Evolutionary conservation across 2,113 vertebrate species (phyloP).

Genomic region (Scartelaos histophorus): DNA sequence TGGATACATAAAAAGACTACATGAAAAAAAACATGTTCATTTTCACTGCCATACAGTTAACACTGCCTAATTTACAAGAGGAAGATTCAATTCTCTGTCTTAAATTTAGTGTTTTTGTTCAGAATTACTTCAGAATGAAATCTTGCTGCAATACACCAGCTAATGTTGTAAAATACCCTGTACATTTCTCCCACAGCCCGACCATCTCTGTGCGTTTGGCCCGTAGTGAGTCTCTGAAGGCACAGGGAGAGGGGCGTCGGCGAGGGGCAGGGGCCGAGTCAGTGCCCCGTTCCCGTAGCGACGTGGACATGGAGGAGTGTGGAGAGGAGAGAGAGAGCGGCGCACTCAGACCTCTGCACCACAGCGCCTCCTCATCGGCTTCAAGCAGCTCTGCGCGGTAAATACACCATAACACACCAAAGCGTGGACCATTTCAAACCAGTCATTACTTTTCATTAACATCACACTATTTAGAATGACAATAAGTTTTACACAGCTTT

Average conservation of each 20-base stretch:
- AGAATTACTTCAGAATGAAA: too few species aligned
- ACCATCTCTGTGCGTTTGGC: conserved; percentile 78
- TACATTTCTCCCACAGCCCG: conserved; percentile 47
- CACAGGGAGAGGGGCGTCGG: conserved; percentile 87
- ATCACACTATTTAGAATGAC: background rate
- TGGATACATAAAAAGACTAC: too few species aligned
- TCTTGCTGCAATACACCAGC: too few species aligned
- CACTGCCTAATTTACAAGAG: too few species aligned
- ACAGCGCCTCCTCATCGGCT: conserved; percentile 86
- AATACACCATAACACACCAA: background rate
- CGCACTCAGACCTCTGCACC: conserved; percentile 80
- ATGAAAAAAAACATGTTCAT: too few species aligned
- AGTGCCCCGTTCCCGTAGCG: conserved; percentile 89
- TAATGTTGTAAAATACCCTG: background rate
- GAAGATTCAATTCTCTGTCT: too few species aligned
- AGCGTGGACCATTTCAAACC: background rate
- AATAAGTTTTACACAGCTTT: background rate
- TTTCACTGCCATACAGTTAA: too few species aligned
- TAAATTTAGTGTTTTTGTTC: too few species aligned
- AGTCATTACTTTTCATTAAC: background rate
- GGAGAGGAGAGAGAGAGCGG: conserved; percentile 74
- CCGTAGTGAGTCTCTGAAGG: conserved; percentile 91
- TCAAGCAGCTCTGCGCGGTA: conserved; percentile 90
- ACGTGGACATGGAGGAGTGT: conserved; percentile 93
- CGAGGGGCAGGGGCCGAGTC: conserved; percentile 74